Conservation (phyloP, 2,888 invertebrate species). For the Kryphioiulus occultus region DNA sequence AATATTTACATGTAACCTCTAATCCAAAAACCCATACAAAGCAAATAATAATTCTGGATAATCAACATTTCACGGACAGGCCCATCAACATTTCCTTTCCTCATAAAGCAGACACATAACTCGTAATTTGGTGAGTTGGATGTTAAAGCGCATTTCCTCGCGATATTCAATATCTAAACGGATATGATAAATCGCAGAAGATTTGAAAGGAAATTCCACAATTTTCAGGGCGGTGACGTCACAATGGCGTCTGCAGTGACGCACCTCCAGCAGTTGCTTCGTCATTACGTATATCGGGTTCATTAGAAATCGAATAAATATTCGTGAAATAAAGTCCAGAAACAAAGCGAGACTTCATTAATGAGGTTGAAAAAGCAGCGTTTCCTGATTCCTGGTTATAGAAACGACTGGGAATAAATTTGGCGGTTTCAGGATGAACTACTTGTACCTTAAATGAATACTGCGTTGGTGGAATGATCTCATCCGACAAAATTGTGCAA, state of each 20-base stretch:
- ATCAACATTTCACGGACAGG: not conserved
- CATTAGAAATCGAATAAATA: not conserved
- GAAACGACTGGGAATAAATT: not conserved
- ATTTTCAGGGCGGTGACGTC: not conserved
- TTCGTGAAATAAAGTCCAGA: not conserved
- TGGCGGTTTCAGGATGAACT: not conserved
- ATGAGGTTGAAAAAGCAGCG: not conserved
- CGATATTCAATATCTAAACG: not conserved
- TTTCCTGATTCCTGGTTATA: not conserved
- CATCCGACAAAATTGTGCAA: not conserved
- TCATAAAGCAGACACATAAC: not conserved
- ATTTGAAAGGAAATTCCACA: constrained; percentile 1
- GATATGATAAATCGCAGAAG: not conserved
- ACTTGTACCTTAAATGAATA: not conserved
- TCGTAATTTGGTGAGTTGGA: too few relatives aligned
- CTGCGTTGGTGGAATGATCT: constrained; percentile 12
- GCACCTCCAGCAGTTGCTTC: not conserved
- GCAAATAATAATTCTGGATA: not conserved
- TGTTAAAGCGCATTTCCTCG: not conserved
- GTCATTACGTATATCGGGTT: not conserved
- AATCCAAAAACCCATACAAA: too few relatives aligned
- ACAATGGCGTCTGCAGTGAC: not conserved
- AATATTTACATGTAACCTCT: too few relatives aligned
- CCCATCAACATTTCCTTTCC: not conserved
- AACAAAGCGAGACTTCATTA: not conserved